Percentiles rank a stretch among this genome's conserved stretches.
These are phyloP conservation scores for Oryctes rhinoceros DNA, from an alignment of 1,140 invertebrate genomes.

Conservation along the genomic window DNA sequence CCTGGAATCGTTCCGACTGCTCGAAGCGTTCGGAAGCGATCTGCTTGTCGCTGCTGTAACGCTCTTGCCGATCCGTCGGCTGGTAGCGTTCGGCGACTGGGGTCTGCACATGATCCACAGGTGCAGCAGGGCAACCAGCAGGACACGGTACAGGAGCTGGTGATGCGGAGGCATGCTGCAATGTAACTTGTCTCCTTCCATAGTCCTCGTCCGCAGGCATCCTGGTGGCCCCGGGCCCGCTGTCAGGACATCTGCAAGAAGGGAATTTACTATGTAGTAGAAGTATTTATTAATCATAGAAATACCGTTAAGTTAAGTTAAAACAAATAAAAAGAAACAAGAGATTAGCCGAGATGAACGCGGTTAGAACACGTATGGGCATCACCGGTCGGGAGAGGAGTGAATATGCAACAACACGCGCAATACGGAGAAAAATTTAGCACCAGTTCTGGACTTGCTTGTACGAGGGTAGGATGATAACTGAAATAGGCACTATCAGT, in stretches of 20 bases:
- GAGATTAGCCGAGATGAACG: too few relatives aligned
- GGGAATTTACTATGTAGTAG: too few relatives aligned
- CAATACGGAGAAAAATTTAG: too few relatives aligned
- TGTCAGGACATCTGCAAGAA: slow-evolving; percentile 61
- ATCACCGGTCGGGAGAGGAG: too few relatives aligned
- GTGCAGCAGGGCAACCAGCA: slow-evolving; percentile 54
- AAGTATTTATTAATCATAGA: too few relatives aligned
- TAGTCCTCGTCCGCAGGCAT: slow-evolving; percentile 60
- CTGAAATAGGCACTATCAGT: too few relatives aligned
- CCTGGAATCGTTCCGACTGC: slow-evolving; percentile 46
- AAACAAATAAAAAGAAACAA: too few relatives aligned
- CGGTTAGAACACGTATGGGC: too few relatives aligned
- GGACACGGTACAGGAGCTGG: slow-evolving; percentile 51
- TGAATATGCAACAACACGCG: too few relatives aligned
- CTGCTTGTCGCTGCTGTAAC: slow-evolving; percentile 47
- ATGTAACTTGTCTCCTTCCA: slow-evolving; percentile 56
- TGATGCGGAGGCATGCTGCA: slow-evolving; percentile 50
- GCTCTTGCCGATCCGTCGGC: slow-evolving; percentile 39
- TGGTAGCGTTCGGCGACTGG: slow-evolving; percentile 40
- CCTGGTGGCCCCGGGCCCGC: slow-evolving; percentile 61
- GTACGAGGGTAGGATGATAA: too few relatives aligned
- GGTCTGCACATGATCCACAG: slow-evolving; percentile 45
- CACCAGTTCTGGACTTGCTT: too few relatives aligned
- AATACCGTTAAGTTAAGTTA: too few relatives aligned
- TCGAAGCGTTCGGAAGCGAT: slow-evolving; percentile 45